phyloP scores from a whole-genome alignment of 2,888 invertebrate genomes.

The Sphinx pinastri region DNA sequence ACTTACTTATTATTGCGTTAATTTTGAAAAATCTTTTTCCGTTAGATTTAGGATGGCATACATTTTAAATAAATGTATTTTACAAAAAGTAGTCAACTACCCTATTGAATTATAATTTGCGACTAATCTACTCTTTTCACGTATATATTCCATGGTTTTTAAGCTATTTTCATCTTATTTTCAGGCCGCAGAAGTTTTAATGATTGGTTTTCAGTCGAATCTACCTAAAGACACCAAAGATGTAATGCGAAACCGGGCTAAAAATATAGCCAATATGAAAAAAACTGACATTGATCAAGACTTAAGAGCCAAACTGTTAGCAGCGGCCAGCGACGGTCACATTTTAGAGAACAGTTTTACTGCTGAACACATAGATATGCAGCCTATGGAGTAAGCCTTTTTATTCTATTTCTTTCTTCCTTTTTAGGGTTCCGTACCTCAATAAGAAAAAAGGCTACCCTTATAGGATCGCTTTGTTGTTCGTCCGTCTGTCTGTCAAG shows the following conservation, averaged over 20 bases:
- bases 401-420: neutral
- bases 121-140: too few species aligned
- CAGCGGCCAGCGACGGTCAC: slow-evolving; percentile 42
- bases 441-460: too few species aligned
- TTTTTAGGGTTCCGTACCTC: too few species aligned
- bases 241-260: slow-evolving; percentile 64
- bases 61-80: too few species aligned
- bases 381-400: slow-evolving; percentile 72
- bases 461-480: too few species aligned
- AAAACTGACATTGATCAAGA: slow-evolving; percentile 50
- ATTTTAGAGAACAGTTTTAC: slow-evolving; percentile 62
- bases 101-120: too few species aligned
- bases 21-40: too few species aligned
- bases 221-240: slow-evolving; percentile 61
- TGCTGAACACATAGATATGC: slow-evolving; percentile 62
- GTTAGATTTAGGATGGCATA: too few species aligned
- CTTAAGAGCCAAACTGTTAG: slow-evolving; percentile 46
- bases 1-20: too few species aligned
- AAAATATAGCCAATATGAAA: slow-evolving; percentile 58
- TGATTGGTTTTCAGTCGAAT: slow-evolving; percentile 67
- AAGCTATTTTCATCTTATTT: slow-evolving; percentile 26
- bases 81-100: too few species aligned
- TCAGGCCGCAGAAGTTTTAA: slow-evolving; percentile 75
- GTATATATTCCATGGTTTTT: too few species aligned
- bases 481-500: too few species aligned